These are phyloP conservation scores for Anolis carolinensis DNA, from an alignment of 2,113 vertebrate species.

Conservation along the genomic window DNA sequence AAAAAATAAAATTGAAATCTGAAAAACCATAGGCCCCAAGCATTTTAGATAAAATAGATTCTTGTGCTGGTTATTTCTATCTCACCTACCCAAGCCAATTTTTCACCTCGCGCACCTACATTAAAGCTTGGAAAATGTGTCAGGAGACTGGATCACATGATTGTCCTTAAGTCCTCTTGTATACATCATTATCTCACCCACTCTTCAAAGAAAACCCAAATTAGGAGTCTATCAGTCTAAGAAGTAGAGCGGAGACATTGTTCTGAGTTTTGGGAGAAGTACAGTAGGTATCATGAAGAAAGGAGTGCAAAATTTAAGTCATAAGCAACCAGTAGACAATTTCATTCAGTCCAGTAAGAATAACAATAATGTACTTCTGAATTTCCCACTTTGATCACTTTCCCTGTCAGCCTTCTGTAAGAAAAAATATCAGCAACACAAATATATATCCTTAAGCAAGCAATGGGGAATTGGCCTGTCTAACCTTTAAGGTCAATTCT, in stretches of 20 bases:
- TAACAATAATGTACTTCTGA: not conserved
- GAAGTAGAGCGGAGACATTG: not conserved
- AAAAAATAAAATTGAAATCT: too few relatives aligned
- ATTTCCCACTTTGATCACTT: conserved; percentile 11
- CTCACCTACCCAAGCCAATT: not conserved
- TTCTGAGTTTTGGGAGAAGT: not conserved
- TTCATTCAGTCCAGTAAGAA: not conserved
- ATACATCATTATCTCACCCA: not conserved
- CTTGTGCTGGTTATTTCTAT: not conserved
- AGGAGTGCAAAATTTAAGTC: not conserved
- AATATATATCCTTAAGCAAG: conserved; percentile 65
- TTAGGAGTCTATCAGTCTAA: not conserved
- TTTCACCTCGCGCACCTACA: not conserved
- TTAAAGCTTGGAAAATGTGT: not conserved
- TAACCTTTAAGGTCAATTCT: conserved; percentile 77
- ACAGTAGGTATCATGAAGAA: not conserved
- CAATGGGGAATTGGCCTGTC: conserved; percentile 60
- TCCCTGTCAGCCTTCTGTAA: conserved; percentile 45
- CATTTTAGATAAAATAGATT: too few relatives aligned
- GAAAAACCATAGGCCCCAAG: too few relatives aligned
- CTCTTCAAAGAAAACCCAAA: not conserved
- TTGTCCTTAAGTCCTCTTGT: too few relatives aligned
- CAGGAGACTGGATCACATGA: not conserved
- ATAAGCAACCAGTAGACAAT: conserved; percentile 14
- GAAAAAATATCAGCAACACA: conserved; percentile 57